Evolutionary conservation across 2,113 vertebrate genomes (phyloP).

Genomic region (Ictalurus furcatus): DNA sequence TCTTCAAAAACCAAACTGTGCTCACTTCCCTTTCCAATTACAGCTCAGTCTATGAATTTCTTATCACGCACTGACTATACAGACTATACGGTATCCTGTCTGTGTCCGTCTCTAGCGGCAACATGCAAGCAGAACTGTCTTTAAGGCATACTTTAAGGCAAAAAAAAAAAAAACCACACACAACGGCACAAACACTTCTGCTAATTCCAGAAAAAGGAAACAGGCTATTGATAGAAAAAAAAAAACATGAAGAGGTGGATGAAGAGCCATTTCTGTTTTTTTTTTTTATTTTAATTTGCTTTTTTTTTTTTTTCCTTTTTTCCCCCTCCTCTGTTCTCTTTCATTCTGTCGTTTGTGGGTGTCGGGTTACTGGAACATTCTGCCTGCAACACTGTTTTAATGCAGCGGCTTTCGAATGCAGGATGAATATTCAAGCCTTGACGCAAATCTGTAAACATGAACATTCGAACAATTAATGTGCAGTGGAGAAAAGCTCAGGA

Average conservation of each 20-base stretch:
- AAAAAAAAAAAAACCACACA: neutral
- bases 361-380: constrained; percentile 44
- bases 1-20: neutral
- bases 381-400: constrained; percentile 40
- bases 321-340: constrained; percentile 28
- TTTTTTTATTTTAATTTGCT: constrained; percentile 16
- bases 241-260: constrained; percentile 38
- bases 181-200: constrained; percentile 24
- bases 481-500: neutral
- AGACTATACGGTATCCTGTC: neutral
- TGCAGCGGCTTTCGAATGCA: constrained; percentile 25
- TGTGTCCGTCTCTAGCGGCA: neutral
- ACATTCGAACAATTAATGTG: neutral
- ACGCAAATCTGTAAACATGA: constrained; percentile 26
- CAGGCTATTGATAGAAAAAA: constrained; percentile 15
- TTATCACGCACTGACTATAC: neutral
- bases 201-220: constrained; percentile 47
- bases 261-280: constrained; percentile 40
- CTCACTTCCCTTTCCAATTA: constrained; percentile 5
- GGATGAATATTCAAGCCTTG: constrained; percentile 35
- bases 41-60: neutral
- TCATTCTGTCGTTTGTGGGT: constrained; percentile 34
- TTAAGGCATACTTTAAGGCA: neutral
- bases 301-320: constrained; percentile 4
- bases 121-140: neutral